Conservation (phyloP, 2,113 vertebrate species). For the Rhinolophus ferrumequinum region DNA sequence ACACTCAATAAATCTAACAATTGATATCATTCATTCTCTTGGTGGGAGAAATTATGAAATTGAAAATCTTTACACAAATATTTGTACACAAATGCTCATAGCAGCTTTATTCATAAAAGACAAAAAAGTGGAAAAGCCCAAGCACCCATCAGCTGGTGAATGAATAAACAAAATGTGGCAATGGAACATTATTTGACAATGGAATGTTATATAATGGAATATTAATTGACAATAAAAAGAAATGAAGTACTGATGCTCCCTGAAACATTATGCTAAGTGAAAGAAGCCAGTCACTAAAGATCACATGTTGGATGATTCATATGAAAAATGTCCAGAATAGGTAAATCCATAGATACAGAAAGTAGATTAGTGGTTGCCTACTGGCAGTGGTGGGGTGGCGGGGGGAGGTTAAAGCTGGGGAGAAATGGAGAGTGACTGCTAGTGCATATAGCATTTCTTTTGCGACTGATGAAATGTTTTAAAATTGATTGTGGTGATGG, state of each 20-base stretch:
- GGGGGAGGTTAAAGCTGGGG: too few relatives aligned
- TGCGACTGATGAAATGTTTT: too few relatives aligned
- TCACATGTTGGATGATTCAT: not conserved
- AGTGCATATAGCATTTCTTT: too few relatives aligned
- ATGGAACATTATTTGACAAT: not conserved
- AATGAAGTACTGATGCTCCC: not conserved
- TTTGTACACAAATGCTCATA: not conserved
- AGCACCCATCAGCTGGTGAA: not conserved
- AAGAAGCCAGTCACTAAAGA: not conserved
- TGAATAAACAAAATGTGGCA: not conserved
- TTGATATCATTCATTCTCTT: not conserved
- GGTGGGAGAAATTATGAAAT: not conserved
- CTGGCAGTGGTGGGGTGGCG: too few relatives aligned
- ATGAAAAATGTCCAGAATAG: not conserved
- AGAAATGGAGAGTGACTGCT: too few relatives aligned
- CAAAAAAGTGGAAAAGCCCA: not conserved
- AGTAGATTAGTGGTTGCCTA: too few relatives aligned
- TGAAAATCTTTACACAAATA: not conserved
- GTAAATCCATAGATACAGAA: not conserved
- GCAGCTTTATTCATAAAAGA: not conserved
- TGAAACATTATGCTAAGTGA: not conserved
- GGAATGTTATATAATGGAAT: not conserved
- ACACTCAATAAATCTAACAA: not conserved
- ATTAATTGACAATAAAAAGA: not conserved
- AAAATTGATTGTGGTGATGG: too few relatives aligned